These are phyloP conservation scores for Podarcis raffonei DNA, from an alignment of 2,113 vertebrate species.

Conservation along the genomic window DNA sequence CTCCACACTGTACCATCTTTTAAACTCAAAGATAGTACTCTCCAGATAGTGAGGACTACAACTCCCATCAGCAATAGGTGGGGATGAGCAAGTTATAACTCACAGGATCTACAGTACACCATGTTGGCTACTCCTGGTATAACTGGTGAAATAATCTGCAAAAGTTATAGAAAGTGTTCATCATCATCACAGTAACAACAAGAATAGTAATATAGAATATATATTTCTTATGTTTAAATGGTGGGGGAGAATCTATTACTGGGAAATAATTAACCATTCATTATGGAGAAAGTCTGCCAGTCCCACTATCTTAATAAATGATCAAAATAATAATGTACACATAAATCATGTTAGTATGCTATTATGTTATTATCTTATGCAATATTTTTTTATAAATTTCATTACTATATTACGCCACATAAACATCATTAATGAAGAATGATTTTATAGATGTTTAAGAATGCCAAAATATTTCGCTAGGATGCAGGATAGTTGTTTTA, in stretches of 20 bases:
- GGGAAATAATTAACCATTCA: background rate
- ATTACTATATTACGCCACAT: background rate
- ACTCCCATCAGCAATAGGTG: too few species aligned
- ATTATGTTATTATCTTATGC: background rate
- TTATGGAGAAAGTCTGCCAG: background rate
- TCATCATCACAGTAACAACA: too few species aligned
- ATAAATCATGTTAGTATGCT: background rate
- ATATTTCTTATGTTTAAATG: background rate
- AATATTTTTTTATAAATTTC: background rate
- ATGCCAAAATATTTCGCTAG: background rate
- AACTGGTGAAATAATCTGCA: background rate
- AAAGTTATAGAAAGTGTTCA: background rate
- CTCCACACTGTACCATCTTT: too few species aligned
- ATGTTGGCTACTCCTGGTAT: too few species aligned
- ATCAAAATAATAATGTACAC: background rate
- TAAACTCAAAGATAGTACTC: too few species aligned
- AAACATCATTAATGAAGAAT: conserved; percentile 16
- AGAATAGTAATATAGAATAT: background rate
- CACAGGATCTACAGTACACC: too few species aligned
- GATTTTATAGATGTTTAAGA: background rate
- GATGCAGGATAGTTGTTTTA: background rate
- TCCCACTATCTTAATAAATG: background rate
- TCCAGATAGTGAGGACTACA: too few species aligned
- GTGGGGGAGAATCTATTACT: background rate
- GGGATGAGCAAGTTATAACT: too few species aligned